Conservation (phyloP, 2,888 invertebrate genomes). For the Embidobia sp. region DNA sequence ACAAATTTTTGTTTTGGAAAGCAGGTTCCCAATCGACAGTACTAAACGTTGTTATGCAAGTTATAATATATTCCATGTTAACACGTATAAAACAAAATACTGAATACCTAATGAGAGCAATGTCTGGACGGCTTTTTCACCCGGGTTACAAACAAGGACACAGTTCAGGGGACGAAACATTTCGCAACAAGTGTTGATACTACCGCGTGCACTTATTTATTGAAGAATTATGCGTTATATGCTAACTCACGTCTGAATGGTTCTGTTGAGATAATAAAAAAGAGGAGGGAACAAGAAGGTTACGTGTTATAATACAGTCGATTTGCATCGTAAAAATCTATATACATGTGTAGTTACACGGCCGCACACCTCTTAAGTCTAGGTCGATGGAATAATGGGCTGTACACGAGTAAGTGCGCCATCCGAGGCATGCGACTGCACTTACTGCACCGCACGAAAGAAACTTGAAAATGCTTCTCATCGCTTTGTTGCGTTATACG, state of each 20-base stretch:
- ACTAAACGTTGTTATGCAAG: conserved; percentile 33
- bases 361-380: conserved; percentile 59
- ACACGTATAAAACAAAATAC: conserved; percentile 34
- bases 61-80: conserved; percentile 22
- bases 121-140: conserved; percentile 1
- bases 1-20: neutral
- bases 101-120: conserved; percentile 25
- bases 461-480: conserved; percentile 60
- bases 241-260: conserved; percentile 47
- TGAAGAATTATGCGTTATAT: conserved; percentile 57
- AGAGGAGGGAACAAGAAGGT: conserved; percentile 31
- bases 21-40: neutral
- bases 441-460: conserved; percentile 54
- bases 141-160: conserved; percentile 19
- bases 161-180: conserved; percentile 18
- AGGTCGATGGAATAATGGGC: conserved; percentile 67
- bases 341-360: conserved; percentile 66
- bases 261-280: conserved; percentile 37
- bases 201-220: conserved; percentile 37
- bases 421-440: conserved; percentile 64
- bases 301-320: conserved; percentile 60
- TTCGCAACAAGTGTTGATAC: conserved; percentile 57
- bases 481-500: conserved; percentile 50
- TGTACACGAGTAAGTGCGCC: conserved; percentile 58
- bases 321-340: conserved; percentile 68